phyloP scores from a whole-genome alignment of 1,140 invertebrate genomes.

The Drosophila fuyamai region DNA sequence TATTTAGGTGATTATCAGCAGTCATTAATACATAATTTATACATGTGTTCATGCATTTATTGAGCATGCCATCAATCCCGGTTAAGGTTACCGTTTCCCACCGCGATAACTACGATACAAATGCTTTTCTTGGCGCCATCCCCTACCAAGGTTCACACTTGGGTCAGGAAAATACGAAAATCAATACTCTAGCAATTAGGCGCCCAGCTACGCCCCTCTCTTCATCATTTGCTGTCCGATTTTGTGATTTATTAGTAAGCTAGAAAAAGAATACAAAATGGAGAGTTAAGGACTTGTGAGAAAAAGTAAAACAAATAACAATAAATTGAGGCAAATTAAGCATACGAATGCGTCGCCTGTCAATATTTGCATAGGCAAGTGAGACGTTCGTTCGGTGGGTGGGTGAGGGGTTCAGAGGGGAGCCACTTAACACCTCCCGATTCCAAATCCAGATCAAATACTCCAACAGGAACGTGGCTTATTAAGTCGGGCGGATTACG shows the following conservation, averaged over 20 bases:
- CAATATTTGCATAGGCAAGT: slow-evolving; percentile 69
- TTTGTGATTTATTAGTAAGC: slow-evolving; percentile 59
- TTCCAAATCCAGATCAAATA: slow-evolving; percentile 47
- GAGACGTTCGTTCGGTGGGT: slow-evolving; percentile 1
- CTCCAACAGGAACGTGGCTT: slow-evolving; percentile 65
- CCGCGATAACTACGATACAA: neutral
- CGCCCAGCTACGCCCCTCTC: slow-evolving; percentile 9
- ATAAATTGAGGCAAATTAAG: slow-evolving; percentile 74
- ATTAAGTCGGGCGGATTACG: slow-evolving; percentile 76
- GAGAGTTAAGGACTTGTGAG: slow-evolving; percentile 1
- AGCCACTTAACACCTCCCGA: slow-evolving; percentile 32
- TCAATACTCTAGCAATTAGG: slow-evolving; percentile 68
- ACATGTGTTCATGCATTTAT: slow-evolving; percentile 9
- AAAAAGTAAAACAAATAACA: slow-evolving; percentile 58
- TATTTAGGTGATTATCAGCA: no score
- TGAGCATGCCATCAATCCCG: slow-evolving; percentile 19
- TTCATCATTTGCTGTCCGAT: slow-evolving; percentile 32
- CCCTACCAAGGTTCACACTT: slow-evolving; percentile 28
- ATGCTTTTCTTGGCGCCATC: slow-evolving; percentile 19
- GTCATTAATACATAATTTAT: neutral
- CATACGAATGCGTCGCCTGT: slow-evolving; percentile 55
- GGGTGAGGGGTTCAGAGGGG: no score
- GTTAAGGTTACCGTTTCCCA: neutral
- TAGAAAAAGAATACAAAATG: slow-evolving; percentile 5
- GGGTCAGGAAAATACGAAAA: slow-evolving; percentile 45